Conservation (phyloP, 2,888 invertebrate genomes). For the Epicampocera succincta region DNA sequence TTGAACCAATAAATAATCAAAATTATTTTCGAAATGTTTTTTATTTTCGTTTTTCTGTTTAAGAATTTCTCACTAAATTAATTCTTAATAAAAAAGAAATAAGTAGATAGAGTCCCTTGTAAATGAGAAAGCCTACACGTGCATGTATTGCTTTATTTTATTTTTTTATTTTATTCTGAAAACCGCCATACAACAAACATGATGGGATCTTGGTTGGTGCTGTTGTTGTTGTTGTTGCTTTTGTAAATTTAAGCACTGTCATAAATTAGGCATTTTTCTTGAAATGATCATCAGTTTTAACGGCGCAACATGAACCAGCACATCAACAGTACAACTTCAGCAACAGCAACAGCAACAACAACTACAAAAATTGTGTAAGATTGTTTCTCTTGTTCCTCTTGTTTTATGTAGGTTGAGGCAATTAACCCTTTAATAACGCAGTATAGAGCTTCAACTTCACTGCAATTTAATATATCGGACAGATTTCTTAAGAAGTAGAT, state of each 20-base stretch:
- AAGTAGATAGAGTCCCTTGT: conserved; percentile 11
- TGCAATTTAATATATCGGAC: too few species aligned
- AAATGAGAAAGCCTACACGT: conserved; percentile 65
- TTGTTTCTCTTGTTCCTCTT: conserved; percentile 48
- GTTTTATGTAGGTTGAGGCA: conserved; percentile 55
- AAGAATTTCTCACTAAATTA: conserved; percentile 62
- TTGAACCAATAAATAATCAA: conserved; percentile 62
- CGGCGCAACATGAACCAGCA: conserved; percentile 66
- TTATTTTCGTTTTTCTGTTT: conserved; percentile 22
- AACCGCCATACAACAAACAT: conserved; percentile 55
- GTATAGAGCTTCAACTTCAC: too few species aligned
- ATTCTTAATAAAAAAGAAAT: conserved; percentile 50
- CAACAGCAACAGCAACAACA: conserved; percentile 37
- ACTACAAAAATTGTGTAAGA: conserved; percentile 49
- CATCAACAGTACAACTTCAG: conserved; percentile 54
- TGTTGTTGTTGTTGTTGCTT: conserved; percentile 60
- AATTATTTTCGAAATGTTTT: conserved; percentile 50
- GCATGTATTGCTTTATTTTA: conserved; percentile 50
- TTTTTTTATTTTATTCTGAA: conserved; percentile 44
- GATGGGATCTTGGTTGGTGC: conserved; percentile 57
- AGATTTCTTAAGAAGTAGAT: too few species aligned
- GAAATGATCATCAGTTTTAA: conserved; percentile 68
- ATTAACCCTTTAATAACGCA: conserved; percentile 51
- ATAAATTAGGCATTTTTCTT: conserved; percentile 71
- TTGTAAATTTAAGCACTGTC: conserved; percentile 66